These are phyloP conservation scores for Epinephelus malabaricus DNA, from an alignment of 2,797 vertebrate species.

Conservation along the genomic window DNA sequence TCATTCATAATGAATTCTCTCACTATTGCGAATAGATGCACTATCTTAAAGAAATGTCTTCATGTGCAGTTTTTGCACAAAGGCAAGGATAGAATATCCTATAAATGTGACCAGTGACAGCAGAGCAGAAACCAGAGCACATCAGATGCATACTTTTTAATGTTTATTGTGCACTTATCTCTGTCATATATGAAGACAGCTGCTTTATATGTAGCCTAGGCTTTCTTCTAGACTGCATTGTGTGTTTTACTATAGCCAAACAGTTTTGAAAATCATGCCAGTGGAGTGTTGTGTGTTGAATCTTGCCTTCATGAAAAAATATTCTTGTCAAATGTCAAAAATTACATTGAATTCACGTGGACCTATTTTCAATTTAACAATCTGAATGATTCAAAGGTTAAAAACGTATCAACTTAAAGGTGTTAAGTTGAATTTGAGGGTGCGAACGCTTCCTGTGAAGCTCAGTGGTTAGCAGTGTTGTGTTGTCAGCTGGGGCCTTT, in stretches of 20 bases:
- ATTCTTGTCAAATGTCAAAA: background rate
- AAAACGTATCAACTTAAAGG: background rate
- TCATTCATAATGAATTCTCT: background rate
- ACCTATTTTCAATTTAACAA: background rate
- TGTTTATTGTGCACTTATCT: background rate
- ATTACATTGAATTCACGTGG: background rate
- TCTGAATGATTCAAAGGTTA: background rate
- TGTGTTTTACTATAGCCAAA: background rate
- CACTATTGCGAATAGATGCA: background rate
- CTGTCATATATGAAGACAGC: background rate
- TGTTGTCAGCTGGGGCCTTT: background rate
- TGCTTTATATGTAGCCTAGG: background rate
- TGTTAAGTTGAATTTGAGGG: background rate
- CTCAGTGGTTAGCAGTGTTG: slow-evolving; percentile 1
- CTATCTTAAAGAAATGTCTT: background rate
- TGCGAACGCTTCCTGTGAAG: background rate
- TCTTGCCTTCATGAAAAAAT: background rate
- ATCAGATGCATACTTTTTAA: background rate
- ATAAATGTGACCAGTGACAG: background rate
- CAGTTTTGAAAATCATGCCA: background rate
- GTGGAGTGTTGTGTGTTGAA: background rate
- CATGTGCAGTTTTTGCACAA: background rate
- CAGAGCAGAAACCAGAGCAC: background rate
- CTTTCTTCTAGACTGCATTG: background rate
- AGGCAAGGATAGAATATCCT: background rate